Percentiles rank a stretch among this genome's conserved stretches.
Evolutionary conservation across 23 tunicate species (phyloP).

Genomic region (Aplidium turbinatum): DNA sequence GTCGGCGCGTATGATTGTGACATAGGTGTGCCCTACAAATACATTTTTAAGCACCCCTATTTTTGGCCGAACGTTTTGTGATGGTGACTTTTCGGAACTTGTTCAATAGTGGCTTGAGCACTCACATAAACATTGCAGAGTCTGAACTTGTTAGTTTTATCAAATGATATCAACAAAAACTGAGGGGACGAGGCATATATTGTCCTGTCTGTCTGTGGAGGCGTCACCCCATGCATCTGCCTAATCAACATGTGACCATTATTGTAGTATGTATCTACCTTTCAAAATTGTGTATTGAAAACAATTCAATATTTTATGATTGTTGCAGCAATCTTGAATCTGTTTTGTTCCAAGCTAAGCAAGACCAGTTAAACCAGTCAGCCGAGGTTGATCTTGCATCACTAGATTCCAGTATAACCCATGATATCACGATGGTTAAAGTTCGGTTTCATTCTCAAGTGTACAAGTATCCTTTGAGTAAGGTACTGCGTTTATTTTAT

Average conservation of each 20-base stretch:
- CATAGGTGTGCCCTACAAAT: too few species aligned
- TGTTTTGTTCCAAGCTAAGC: neutral
- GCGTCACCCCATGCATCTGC: neutral
- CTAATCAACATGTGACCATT: too few species aligned
- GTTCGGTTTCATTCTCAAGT: slow-evolving; percentile 30
- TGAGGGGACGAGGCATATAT: neutral
- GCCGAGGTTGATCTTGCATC: neutral
- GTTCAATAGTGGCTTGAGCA: too few species aligned
- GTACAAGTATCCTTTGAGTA: slow-evolving; percentile 5
- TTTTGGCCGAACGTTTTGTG: too few species aligned
- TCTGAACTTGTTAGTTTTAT: too few species aligned
- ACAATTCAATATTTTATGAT: neutral
- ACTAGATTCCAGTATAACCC: neutral
- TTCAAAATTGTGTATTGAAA: too few species aligned
- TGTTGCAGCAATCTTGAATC: slow-evolving; percentile 20
- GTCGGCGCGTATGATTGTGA: too few species aligned
- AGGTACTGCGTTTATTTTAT: slow-evolving; percentile 20
- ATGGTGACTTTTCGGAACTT: too few species aligned
- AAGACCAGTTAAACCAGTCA: neutral
- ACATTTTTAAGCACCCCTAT: too few species aligned
- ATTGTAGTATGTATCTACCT: neutral
- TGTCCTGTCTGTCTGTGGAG: neutral
- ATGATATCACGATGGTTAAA: slow-evolving; percentile 16
- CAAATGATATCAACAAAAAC: neutral
- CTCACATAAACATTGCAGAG: too few species aligned